Evolutionary conservation across 92 coral and sea anemone species (phyloP), one percentile per base, ranked within the genome.

Genomic region (Paramuricea clavata): DNA sequence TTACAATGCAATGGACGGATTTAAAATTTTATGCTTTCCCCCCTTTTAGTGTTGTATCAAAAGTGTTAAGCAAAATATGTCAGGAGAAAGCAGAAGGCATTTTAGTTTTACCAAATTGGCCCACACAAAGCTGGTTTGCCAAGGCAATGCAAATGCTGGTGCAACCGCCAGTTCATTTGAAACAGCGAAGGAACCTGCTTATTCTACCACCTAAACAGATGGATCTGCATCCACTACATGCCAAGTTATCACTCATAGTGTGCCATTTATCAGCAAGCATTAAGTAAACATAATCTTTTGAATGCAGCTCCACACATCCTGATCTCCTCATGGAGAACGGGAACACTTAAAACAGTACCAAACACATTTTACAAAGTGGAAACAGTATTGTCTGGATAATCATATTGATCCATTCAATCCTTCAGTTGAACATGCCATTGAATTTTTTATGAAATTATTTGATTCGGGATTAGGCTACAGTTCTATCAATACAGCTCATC

Each of bases 1-100:
- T 81, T 32, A 61, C 85, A 32, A 61, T 81, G 59, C 13, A 8
- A 5, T 81, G 85, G 85, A 30, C 71, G 2, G 30, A 33, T 3
- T 64, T 61, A 26, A 61, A n/a, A 28, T 81, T 81, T 31, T 81
- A 81, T 81, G 85, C 85, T 27, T 81, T 81, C 23, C 56, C 85
- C 5, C 85, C 85, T 30, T n/a, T n/a, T n/a, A n/a, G n/a, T n/a
- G n/a, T n/a, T 33, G 49, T 81, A 1, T 33, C 78, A 5, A 72
- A 72, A 12, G 78, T 72, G 30, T 72, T 72, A 42, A 72, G 78
- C 78, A 72, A 72, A 41, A 72, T 72, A 7, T 36, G 56, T 16
- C 52, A 35, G 27, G 78, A 72, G 78, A n/a, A n/a, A n/a, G n/a
- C n/a, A n/a, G n/a, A n/a, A n/a, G n/a, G n/a, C n/a, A 72, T 36